Base-by-base conservation (phyloP, 2,113 vertebrate genomes). In the Galeopterus variegatus region DNA sequence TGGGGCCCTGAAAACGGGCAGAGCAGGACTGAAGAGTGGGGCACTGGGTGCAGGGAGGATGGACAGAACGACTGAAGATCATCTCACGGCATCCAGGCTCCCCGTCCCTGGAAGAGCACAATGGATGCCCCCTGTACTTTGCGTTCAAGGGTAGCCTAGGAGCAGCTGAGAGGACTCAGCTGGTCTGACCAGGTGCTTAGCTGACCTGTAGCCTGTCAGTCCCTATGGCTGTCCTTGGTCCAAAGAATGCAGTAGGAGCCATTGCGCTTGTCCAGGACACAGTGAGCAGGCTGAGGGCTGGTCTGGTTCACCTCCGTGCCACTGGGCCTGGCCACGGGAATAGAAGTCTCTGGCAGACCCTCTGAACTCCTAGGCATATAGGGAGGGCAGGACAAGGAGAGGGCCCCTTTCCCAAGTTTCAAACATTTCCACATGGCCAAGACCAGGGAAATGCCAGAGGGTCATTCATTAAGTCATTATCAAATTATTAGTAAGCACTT, bases 81-180 rank as follows among this genome's bases (percentile, higher is more conserved):
- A 5, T 2, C 31, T 8, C 24, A 4, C 0, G 6, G 48, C 18
- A 28, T 48, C 8, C 8, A 28, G 12, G 7, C 33, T 62, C 48
- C 23, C 11, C 26, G 2, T 56, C 62, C 69, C 82, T 56, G 93
- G 33, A 69, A 52, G 33, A 67, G 23, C 41, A 33, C 70, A n/a
- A 33, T 5, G 21, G 26, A 73, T 41, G 50, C 26, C 7, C 26
- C 31, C 5, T 45, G 15, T 19, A n/a, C 69, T 28, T 11, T 15
- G n/a, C 13, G 6, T 83, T 21, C 5, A 15, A 58, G 8, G 23
- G 15, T 3, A 6, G 31, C 24, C 1, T 64, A 58, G 3, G n/a
- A 50, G 15, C 26, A 14, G 31, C 15, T 48, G 17, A 19, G 41
- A n/a, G 54, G 33, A 36, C 15, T 36, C 26, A 54, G 41, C 6